phyloP scores from a whole-genome alignment of 2,888 invertebrate genomes.

The Dermolepida albohirtum region DNA sequence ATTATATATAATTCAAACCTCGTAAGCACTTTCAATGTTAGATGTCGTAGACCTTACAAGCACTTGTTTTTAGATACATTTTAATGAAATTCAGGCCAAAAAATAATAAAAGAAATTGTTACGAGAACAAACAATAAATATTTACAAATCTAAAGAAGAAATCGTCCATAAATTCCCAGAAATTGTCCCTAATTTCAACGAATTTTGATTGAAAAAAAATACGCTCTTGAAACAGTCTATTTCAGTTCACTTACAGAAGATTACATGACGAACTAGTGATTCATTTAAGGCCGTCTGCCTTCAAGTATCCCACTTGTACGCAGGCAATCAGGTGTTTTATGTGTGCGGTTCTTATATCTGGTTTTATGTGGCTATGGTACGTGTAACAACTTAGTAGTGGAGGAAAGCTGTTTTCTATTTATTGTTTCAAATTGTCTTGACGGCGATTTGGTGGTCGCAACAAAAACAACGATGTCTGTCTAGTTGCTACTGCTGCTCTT shows the following conservation, averaged over 20 bases:
- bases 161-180: no score
- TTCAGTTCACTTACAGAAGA: not conserved
- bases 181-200: no score
- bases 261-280: slow-evolving; percentile 10
- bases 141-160: no score
- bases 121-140: no score
- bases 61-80: no score
- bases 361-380: slow-evolving; percentile 9
- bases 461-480: slow-evolving; percentile 12
- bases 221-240: no score
- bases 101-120: no score
- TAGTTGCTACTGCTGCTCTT: slow-evolving; percentile 15
- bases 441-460: not conserved
- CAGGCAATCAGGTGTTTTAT: slow-evolving; percentile 26
- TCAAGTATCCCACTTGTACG: slow-evolving; percentile 6
- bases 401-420: slow-evolving; percentile 5
- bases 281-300: not conserved
- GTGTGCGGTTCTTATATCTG: slow-evolving; percentile 2
- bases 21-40: no score
- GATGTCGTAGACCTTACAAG: no score
- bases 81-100: no score
- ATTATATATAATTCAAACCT: no score
- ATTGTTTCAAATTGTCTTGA: slow-evolving; percentile 18
- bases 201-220: no score
- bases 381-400: slow-evolving; percentile 4